Evolutionary conservation across 1,140 invertebrate species (phyloP).

Genomic region (Rhynchophorus ferrugineus): DNA sequence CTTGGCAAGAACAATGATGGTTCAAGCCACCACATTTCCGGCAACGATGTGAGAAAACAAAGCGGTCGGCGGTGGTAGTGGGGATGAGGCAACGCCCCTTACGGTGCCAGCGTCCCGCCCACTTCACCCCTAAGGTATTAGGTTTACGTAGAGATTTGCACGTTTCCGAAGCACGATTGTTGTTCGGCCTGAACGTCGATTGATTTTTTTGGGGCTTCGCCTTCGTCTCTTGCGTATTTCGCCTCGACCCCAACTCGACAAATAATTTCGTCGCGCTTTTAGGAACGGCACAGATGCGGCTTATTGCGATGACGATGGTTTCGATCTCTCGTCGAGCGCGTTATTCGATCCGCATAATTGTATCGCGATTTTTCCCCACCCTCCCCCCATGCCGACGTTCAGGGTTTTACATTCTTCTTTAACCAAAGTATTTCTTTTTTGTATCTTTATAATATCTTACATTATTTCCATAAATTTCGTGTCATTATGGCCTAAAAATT

Average conservation of each 20-base stretch:
- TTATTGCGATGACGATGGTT: background rate
- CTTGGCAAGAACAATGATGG: constrained; percentile 43
- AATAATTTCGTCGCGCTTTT: constrained; percentile 16
- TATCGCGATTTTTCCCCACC: no score
- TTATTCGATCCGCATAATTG: no score
- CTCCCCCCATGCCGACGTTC: no score
- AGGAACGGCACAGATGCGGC: constrained; percentile 16
- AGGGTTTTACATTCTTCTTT: no score
- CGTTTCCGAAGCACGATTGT: constrained; percentile 32
- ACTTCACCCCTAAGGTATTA: constrained; percentile 32
- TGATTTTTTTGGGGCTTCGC: constrained; percentile 35
- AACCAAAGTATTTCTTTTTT: no score
- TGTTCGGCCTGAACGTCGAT: constrained; percentile 29
- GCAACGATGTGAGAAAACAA: constrained; percentile 40
- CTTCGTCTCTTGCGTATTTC: constrained; percentile 10
- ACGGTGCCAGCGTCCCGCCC: constrained; percentile 25
- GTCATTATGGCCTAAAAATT: no score
- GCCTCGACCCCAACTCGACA: constrained; percentile 19
- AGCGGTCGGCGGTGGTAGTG: constrained; percentile 33
- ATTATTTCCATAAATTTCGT: no score
- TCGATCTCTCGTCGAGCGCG: no score
- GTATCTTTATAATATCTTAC: no score
- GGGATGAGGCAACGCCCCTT: constrained; percentile 10
- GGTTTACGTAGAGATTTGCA: constrained; percentile 35
- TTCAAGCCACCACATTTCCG: constrained; percentile 42